A percentile compares a stretch with the other conserved stretches of the same genome.
phyloP scores from a whole-genome alignment of 2,113 vertebrate species.

The Cygnus buccinator region DNA sequence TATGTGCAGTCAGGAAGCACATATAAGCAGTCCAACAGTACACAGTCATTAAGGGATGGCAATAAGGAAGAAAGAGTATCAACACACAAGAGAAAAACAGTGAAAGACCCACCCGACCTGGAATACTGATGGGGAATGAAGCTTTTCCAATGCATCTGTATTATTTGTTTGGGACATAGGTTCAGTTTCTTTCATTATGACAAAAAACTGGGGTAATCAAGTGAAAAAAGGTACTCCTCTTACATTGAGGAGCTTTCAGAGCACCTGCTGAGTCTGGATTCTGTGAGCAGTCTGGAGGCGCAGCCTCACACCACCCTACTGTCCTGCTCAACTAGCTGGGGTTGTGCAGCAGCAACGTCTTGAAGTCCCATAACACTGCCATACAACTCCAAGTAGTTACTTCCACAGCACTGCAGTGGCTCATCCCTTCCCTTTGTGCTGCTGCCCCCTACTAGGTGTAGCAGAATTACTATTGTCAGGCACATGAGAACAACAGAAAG shows the following conservation, averaged over 20 bases:
- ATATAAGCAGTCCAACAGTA: neutral
- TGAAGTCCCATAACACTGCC: rapidly evolving
- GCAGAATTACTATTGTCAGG: rapidly evolving
- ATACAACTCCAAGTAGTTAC: rapidly evolving
- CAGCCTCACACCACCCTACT: neutral
- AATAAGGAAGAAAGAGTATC: neutral
- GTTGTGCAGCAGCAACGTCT: rapidly evolving
- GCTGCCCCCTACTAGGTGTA: rapidly evolving
- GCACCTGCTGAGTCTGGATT: neutral
- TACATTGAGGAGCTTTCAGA: neutral
- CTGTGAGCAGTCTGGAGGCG: neutral
- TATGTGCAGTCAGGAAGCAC: neutral
- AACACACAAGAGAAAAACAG: neutral
- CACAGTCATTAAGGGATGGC: neutral
- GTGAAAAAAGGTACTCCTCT: rapidly evolving
- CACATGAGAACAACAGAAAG: rapidly evolving
- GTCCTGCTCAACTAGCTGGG: neutral
- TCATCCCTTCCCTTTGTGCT: rapidly evolving
- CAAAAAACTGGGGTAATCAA: neutral
- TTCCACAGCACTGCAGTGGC: rapidly evolving
- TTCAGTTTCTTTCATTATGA: rapidly evolving
- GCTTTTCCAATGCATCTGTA: rapidly evolving
- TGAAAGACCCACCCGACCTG: rapidly evolving
- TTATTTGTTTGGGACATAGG: neutral
- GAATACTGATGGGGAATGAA: neutral